phyloP scores from a whole-genome alignment of 2,888 invertebrate genomes.

The Chrysolina americana region DNA sequence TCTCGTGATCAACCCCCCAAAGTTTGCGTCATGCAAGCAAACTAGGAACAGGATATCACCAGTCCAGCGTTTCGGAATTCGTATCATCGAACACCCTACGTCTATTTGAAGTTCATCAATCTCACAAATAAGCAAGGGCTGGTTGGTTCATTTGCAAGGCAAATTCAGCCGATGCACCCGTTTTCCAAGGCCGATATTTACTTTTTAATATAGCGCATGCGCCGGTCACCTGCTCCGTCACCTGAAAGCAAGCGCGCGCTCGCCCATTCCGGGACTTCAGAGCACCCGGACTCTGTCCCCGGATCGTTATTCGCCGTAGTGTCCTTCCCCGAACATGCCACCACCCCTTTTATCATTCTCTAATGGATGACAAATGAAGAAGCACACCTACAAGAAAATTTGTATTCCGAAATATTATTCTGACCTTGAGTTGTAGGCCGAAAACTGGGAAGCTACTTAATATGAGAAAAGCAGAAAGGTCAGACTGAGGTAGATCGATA shows the following conservation, averaged over 20 bases:
- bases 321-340: constrained; percentile 66
- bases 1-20: not conserved
- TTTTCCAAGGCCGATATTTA: constrained; percentile 63
- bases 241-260: constrained; percentile 58
- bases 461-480: constrained; percentile 70
- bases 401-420: constrained; percentile 43
- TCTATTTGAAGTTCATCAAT: constrained; percentile 69
- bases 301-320: constrained; percentile 70
- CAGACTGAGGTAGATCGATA: constrained; percentile 70
- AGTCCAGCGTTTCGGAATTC: constrained; percentile 9
- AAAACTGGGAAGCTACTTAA: constrained; percentile 66
- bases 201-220: constrained; percentile 42
- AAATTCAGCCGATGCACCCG: constrained; percentile 68
- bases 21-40: constrained; percentile 20
- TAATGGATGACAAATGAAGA: constrained; percentile 62
- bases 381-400: constrained; percentile 46
- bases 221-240: constrained; percentile 54
- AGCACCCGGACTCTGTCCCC: constrained; percentile 60
- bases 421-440: constrained; percentile 62
- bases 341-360: constrained; percentile 66
- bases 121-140: constrained; percentile 69
- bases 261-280: constrained; percentile 52
- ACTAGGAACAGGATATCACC: constrained; percentile 13
- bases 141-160: constrained; percentile 69
- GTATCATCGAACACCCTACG: constrained; percentile 17